Percentiles rank a stretch among this genome's conserved stretches.
Evolutionary conservation across 2,113 vertebrate genomes (phyloP).

Genomic region (Osmerus eperlanus): DNA sequence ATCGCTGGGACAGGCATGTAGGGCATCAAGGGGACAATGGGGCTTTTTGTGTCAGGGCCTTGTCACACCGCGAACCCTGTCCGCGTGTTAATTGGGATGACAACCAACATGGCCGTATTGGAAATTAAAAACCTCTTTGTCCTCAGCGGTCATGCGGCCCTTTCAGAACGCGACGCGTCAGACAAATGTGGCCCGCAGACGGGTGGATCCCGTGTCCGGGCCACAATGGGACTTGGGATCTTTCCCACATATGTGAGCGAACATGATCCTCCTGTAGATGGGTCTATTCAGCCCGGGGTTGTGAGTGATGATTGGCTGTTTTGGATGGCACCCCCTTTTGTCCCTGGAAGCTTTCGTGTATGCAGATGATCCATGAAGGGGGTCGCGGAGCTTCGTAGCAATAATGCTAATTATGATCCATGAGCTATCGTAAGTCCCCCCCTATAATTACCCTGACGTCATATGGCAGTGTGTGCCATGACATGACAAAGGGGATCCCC

Average conservation of each 20-base stretch:
- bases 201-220: constrained; percentile 50
- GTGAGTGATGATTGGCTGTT: background rate
- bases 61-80: constrained; percentile 64
- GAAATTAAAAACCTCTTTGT: constrained; percentile 67
- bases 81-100: constrained; percentile 67
- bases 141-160: constrained; percentile 53
- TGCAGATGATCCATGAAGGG: background rate
- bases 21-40: constrained; percentile 57
- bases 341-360: background rate
- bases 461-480: no score
- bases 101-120: constrained; percentile 61
- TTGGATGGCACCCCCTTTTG: background rate
- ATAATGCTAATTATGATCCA: no score
- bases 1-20: constrained; percentile 38
- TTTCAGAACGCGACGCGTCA: constrained; percentile 58
- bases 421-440: no score
- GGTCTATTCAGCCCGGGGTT: background rate
- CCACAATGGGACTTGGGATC: constrained; percentile 60
- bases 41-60: constrained; percentile 63
- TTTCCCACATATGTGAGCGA: constrained; percentile 69
- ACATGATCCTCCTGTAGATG: constrained; percentile 13
- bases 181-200: constrained; percentile 60
- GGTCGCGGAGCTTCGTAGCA: no score
- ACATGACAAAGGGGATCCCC: no score
- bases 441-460: no score